Percentiles rank a stretch among this genome's conserved stretches.
Evolutionary conservation across 2,888 invertebrate genomes (phyloP).

Genomic region (Rotaria socialis): DNA sequence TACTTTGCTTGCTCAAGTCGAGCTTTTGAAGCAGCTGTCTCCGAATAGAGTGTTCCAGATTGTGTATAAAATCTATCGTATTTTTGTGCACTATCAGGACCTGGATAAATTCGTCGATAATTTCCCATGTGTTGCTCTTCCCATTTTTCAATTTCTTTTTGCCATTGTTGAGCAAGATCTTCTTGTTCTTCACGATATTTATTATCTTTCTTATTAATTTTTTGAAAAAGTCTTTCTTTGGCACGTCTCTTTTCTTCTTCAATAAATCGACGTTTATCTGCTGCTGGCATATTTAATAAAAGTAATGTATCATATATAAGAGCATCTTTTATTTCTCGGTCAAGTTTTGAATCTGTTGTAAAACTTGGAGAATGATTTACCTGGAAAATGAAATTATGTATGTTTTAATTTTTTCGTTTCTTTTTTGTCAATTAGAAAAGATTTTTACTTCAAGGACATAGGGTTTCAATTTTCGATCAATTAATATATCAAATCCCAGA

Average conservation of each 20-base stretch:
- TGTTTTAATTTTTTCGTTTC: too few species aligned
- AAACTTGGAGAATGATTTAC: conserved; percentile 84
- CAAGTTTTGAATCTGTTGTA: conserved; percentile 79
- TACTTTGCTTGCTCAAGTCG: conserved; percentile 59
- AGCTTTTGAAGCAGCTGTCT: conserved; percentile 59
- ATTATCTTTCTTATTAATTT: conserved; percentile 51
- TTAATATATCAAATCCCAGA: conserved; percentile 79
- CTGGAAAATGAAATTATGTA: neutral
- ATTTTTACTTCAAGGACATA: conserved; percentile 73
- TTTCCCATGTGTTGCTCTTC: conserved; percentile 58
- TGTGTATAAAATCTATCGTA: conserved; percentile 59
- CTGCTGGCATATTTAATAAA: conserved; percentile 58
- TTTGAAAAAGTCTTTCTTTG: conserved; percentile 57
- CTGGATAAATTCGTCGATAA: conserved; percentile 59
- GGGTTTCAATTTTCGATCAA: conserved; percentile 79
- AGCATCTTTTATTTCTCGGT: conserved; percentile 78
- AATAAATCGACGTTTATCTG: conserved; percentile 55
- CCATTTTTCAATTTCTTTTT: conserved; percentile 55
- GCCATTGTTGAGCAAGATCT: conserved; percentile 55
- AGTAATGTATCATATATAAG: conserved; percentile 62
- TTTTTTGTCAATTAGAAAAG: neutral
- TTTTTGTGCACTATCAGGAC: conserved; percentile 52
- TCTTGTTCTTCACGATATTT: conserved; percentile 57
- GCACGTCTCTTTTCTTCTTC: conserved; percentile 57
- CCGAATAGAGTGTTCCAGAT: conserved; percentile 59